Evolutionary conservation across 1,140 invertebrate species (phyloP).

Genomic region (Delia radicum): DNA sequence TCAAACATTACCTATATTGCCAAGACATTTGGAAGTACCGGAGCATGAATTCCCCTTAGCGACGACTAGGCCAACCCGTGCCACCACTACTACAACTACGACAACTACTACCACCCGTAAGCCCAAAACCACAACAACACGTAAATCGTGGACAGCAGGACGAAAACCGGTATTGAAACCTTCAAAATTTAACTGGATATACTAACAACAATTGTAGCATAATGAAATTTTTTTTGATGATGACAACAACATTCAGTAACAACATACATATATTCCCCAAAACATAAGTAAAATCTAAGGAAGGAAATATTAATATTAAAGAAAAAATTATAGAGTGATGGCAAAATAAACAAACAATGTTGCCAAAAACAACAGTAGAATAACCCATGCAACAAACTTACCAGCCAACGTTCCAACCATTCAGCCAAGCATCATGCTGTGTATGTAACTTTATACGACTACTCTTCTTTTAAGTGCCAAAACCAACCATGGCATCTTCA

Average conservation of each 20-base stretch:
- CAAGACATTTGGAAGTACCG: conserved; percentile 40
- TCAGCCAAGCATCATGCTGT: not conserved
- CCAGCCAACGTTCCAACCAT: too few relatives aligned
- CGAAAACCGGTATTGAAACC: not conserved
- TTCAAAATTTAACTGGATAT: not conserved
- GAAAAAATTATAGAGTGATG: not conserved
- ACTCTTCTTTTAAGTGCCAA: not conserved
- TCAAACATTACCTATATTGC: conserved; percentile 37
- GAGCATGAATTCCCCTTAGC: not conserved
- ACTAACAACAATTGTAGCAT: not conserved
- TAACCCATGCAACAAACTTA: not conserved
- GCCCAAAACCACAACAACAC: not conserved
- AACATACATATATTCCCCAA: not conserved
- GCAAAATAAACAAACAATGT: not conserved
- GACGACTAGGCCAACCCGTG: not conserved
- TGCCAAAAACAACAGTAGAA: not conserved
- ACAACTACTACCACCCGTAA: not conserved
- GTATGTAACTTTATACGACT: not conserved
- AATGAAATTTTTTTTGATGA: not conserved
- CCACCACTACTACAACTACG: not conserved
- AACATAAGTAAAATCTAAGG: not conserved
- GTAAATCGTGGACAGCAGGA: too few relatives aligned
- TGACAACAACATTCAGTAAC: not conserved
- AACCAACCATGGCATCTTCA: not conserved
- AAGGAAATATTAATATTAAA: not conserved